Evolutionary conservation across 2,113 vertebrate species (phyloP).

Genomic region (Orientallactaga bullata): DNA sequence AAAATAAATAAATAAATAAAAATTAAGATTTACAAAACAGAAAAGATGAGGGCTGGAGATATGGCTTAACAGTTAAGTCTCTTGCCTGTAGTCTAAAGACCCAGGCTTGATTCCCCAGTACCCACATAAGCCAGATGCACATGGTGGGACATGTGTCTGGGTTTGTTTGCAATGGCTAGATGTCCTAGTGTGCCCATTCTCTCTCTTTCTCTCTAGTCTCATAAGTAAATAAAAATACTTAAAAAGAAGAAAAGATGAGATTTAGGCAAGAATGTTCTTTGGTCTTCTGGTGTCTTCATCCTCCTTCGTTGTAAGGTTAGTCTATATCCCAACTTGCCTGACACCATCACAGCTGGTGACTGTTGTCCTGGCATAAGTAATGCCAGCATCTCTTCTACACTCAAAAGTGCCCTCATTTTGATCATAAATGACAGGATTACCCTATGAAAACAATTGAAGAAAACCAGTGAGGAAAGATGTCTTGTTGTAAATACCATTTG

Average conservation of each 20-base stretch:
- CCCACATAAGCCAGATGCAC: too few relatives aligned
- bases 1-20: too few relatives aligned
- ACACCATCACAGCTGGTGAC: background rate
- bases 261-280: background rate
- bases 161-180: too few relatives aligned
- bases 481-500: background rate
- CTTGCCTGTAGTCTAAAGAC: too few relatives aligned
- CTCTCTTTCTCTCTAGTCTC: too few relatives aligned
- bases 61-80: too few relatives aligned
- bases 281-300: background rate
- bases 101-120: too few relatives aligned
- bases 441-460: constrained; percentile 16
- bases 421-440: background rate
- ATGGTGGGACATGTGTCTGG: too few relatives aligned
- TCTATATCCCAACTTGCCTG: background rate
- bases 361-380: background rate
- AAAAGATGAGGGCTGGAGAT: too few relatives aligned
- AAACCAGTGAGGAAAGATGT: constrained; percentile 6
- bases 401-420: constrained; percentile 13
- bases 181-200: too few relatives aligned
- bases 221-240: background rate
- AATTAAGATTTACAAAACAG: too few relatives aligned
- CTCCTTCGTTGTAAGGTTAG: background rate
- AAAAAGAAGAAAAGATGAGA: constrained; percentile 36
- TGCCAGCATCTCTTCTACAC: background rate